Base-by-base conservation (phyloP, 2,888 invertebrate species). In the Arge pagana region DNA sequence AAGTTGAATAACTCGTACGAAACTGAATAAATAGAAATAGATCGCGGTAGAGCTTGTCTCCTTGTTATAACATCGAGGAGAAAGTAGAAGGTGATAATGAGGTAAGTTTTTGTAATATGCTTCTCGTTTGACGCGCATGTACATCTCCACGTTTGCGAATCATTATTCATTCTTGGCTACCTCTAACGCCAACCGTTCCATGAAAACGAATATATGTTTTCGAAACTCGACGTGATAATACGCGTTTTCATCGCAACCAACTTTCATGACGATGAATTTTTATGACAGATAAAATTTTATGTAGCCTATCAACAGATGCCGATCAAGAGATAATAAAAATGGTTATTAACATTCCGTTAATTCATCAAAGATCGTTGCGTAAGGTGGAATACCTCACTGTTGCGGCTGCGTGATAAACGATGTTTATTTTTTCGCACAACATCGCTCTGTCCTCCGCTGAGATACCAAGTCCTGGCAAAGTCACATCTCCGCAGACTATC, bases 351-450 rank as follows among this genome's bases (percentile, higher is more conserved):
- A 18, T 19, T 6, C 18, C 10, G 21, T 6, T 48, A 7, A 4
- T 33, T 15, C n/a, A 35, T 41, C 26, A 56, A 76, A n/a, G n/a
- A n/a, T n/a, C n/a, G n/a, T n/a, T n/a, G n/a, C n/a, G n/a, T n/a
- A n/a, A n/a, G n/a, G n/a, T n/a, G n/a, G n/a, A n/a, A n/a, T n/a
- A n/a, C 75, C 76, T 70, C 52, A 76, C 86, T 41, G 74, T 74
- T 3, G 76, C 76, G 13, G 76, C 76, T 16, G 60, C 84, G 68
- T 98, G 98, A 69, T 93, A 90, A n/a, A 98, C 88, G 30, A 96
- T 84, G 45, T 90, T 79, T 0, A 92, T 85, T 55, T 89, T 85
- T 0, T 89, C 83, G 15, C 79, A 77, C 3, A 93, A 67, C 61
- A 79, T 77, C 61, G 82, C 73, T 52, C 89, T 82, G 70, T 92